phyloP scores from a whole-genome alignment of 2,797 vertebrate species.

The Heteromormyrus szaboi region DNA sequence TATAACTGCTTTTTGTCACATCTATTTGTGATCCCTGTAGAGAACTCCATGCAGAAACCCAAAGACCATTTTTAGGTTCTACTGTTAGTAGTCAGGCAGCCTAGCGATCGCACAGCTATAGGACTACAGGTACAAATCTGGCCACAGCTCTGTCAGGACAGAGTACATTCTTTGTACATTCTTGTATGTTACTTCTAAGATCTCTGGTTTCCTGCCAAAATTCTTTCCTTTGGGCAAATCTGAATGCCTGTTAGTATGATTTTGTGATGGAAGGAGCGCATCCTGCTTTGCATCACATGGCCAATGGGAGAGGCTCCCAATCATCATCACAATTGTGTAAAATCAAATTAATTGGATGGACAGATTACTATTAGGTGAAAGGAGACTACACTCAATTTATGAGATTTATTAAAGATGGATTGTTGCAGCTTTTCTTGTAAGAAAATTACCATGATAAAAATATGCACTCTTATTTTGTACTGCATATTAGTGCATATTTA shows the following conservation, averaged over 20 bases:
- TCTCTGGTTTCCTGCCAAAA: background rate
- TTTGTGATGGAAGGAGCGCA: background rate
- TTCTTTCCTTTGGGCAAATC: background rate
- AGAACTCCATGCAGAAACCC: background rate
- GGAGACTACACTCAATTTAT: background rate
- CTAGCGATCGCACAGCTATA: background rate
- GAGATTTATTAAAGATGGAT: background rate
- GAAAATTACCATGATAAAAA: background rate
- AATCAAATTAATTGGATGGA: background rate
- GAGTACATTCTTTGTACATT: background rate
- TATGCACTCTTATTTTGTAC: slow-evolving; percentile 18
- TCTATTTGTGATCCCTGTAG: background rate
- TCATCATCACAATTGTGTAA: background rate
- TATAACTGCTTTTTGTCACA: background rate
- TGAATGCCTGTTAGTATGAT: background rate
- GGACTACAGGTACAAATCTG: background rate
- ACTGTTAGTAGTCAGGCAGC: background rate
- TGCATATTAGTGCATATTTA: slow-evolving; percentile 7
- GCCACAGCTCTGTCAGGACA: background rate
- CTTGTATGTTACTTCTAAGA: background rate
- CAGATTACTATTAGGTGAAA: background rate
- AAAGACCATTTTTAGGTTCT: background rate
- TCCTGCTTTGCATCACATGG: background rate
- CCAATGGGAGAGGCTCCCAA: background rate
- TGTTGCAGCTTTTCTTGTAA: background rate